Conservation (phyloP, 53 echinoderm and acorn worm species). For the Hippasteria phrygiana region DNA sequence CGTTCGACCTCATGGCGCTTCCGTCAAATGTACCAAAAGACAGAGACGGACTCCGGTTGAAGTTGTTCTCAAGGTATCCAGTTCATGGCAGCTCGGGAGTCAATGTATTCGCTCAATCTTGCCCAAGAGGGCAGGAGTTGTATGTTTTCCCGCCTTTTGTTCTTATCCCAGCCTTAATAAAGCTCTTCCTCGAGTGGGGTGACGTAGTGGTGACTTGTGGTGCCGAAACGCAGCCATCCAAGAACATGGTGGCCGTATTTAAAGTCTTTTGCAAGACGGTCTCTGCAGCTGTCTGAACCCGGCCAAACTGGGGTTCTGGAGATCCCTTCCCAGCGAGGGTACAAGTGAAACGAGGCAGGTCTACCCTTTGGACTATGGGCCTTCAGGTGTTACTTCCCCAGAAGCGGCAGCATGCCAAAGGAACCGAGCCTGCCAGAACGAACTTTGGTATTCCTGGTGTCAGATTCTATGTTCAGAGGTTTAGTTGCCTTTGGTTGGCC, state of each 20-base stretch:
- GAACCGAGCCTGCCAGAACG: neutral
- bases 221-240: conserved; percentile 14
- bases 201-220: conserved; percentile 27
- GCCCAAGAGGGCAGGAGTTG: neutral
- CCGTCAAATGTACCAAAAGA: no score
- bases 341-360: neutral
- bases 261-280: neutral
- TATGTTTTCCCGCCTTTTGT: conserved; percentile 1
- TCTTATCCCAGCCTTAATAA: no score
- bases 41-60: neutral
- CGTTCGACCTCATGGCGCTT: no score
- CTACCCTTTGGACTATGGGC: conserved; percentile 29
- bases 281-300: neutral
- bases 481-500: conserved; percentile 20
- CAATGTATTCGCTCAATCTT: conserved; percentile 3
- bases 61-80: neutral
- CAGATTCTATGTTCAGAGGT: conserved; percentile 24
- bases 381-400: conserved; percentile 32
- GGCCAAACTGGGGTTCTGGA: conserved; percentile 27
- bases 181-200: no score
- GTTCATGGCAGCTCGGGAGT: neutral
- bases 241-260: conserved; percentile 39
- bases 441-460: neutral
- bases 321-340: neutral
- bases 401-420: neutral